Base-by-base conservation (phyloP, 2,888 invertebrate genomes). In the Hirudinaria manillensis region DNA sequence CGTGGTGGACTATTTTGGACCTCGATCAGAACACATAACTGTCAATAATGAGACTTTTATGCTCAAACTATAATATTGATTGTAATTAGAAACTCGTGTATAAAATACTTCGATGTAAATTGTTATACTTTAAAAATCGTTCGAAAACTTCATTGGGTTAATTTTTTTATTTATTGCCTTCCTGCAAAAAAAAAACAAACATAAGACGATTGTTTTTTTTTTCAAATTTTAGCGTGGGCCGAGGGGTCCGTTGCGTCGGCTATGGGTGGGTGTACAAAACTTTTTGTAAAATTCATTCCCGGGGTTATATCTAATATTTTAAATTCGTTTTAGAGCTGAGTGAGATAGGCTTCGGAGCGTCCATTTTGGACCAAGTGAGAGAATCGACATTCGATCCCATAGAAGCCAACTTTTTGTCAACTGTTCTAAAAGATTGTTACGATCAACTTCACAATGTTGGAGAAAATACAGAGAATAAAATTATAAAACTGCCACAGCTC, bases 1-100 rank as follows among this genome's bases (percentile, higher is more conserved):
- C 85, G 90, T 97, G 3, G 93, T 95, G 83, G 93, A 94, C 74
- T 94, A 93, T 85, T 97, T 91, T 84, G 96, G 97, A 78, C 93
- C 95, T 0, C 91, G 91, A 34, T 90, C 95, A 36, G 88, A 90
- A 74, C 91, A 93, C 77, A 87, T 94, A 34, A 32, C n/a, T 29
- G n/a, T 34, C 7, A 68, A 68, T 13, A 68, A 68, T 34, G 68
- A 68, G 32, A 68, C 68, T 29, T 68, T 68, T 34, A 29, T 68
- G 21, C 36, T 34, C 7, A 34, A 34, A 68, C n/a, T 10, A 6
- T 68, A 32, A 68, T 34, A 68, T 32, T 32, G 29, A 32, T 68
- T 7, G 24, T 19, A 21, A 4, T n/a, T 61, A n/a, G 10, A 61
- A 7, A 61, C n/a, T 61, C n/a, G 19, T 45, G 10, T 45, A 16